phyloP scores from a whole-genome alignment of 2,888 invertebrate species.

The Andrena bucephala region DNA sequence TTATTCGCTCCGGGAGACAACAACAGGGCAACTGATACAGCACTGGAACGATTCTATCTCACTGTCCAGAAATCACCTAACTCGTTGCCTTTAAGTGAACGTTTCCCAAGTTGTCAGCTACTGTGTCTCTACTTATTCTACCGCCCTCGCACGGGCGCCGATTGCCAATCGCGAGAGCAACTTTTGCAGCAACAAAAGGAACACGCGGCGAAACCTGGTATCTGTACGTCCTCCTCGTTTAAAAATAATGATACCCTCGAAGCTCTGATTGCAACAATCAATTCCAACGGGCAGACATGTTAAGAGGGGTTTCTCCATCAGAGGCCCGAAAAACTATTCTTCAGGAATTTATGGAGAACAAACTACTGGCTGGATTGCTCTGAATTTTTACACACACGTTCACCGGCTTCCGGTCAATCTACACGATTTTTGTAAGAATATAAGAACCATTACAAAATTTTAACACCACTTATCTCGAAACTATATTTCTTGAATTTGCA shows the following conservation, averaged over 20 bases:
- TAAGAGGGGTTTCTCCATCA: neutral
- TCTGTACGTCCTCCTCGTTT: neutral
- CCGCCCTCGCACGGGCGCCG: neutral
- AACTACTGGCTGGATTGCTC: too few species aligned
- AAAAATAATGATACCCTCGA: conserved; percentile 2
- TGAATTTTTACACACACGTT: too few species aligned
- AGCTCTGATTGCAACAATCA: neutral
- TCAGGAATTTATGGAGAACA: too few species aligned
- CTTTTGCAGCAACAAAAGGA: neutral
- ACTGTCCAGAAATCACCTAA: neutral
- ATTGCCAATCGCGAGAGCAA: neutral
- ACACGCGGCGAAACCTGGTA: neutral
- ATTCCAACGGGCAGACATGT: neutral
- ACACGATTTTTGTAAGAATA: too few species aligned
- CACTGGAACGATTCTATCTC: neutral
- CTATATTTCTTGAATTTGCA: too few species aligned
- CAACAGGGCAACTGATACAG: neutral
- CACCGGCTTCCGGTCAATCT: too few species aligned
- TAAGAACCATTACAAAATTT: too few species aligned
- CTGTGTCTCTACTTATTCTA: neutral
- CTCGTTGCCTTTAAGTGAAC: neutral
- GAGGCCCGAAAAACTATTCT: too few species aligned
- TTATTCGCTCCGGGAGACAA: neutral
- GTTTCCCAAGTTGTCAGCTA: neutral
- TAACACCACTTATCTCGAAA: too few species aligned